Percentiles rank a stretch among this genome's conserved stretches.
phyloP scores from a whole-genome alignment of 2,113 vertebrate species.

The Columbina picui region DNA sequence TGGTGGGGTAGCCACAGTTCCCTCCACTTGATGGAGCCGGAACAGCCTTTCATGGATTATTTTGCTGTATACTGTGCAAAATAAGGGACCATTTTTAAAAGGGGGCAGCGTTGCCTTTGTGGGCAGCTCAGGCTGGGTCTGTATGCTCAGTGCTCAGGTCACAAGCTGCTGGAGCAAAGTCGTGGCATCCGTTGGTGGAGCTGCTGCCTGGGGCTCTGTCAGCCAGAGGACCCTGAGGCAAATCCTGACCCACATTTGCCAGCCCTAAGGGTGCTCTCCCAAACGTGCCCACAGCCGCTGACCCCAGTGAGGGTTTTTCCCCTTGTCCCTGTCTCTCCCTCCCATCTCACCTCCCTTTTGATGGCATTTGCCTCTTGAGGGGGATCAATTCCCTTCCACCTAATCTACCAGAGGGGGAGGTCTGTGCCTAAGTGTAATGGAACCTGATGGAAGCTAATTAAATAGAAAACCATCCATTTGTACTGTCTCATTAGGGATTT shows the following conservation, averaged over 20 bases:
- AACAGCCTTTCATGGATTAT: background rate
- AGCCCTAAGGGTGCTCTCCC: background rate
- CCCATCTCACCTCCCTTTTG: background rate
- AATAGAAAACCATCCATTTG: constrained; percentile 37
- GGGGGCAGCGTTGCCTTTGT: background rate
- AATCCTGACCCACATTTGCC: background rate
- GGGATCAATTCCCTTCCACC: background rate
- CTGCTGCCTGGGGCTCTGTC: background rate
- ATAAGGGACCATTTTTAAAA: background rate
- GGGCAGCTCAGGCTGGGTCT: background rate
- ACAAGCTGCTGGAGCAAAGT: background rate
- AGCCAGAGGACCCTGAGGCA: background rate
- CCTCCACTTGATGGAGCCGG: background rate
- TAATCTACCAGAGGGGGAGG: background rate
- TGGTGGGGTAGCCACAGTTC: background rate
- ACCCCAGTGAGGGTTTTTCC: background rate
- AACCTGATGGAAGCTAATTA: constrained; percentile 18
- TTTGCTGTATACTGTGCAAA: background rate
- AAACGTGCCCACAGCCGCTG: background rate
- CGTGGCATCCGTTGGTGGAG: background rate
- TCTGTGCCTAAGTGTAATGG: background rate
- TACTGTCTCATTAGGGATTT: constrained; percentile 12
- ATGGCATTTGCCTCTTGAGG: background rate
- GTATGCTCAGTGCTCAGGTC: background rate
- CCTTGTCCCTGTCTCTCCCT: background rate